Evolutionary conservation across 2,888 invertebrate species (phyloP), one percentile per base, ranked within the genome.

Genomic region (Eupeodes luniger): DNA sequence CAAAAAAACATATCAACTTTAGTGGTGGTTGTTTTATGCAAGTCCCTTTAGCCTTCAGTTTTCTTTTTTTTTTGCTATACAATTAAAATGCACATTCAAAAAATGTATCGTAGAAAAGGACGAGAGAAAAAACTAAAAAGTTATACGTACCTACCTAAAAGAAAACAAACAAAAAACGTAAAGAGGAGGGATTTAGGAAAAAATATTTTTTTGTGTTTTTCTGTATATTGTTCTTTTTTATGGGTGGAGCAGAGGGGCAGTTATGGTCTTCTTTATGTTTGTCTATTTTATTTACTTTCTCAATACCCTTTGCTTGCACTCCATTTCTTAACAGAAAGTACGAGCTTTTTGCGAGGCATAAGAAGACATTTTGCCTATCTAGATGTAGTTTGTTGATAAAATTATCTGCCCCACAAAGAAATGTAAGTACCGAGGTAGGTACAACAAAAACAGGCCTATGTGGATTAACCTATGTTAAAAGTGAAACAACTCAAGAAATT

Each of bases 121-220:
- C 34, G 55, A n/a, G 69, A 12, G 16, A 53, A 36, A 64, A 36
- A 67, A 66, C 2, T 0, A 3, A 12, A 62, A 40, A 62, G 40
- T 66, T 66, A 66, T 66, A 34, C 12, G 14, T 14, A 66, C 14
- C 47, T 14, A 59, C 59, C 6, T 61, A 67, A 61, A 44, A 40
- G 27, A 59, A 67, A 16, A 76, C 67, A 61, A 79, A 53, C 55
- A 47, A 69, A 55, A 53, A 14, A 53, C 49, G 67, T 40, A 76
- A 83, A 72, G 72, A 78, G 87, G 84, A 87, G 87, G 87, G 87
- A 84, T 84, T 81, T 72, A 72, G 70, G 61, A 80, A 81, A 81
- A 87, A 86, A 16, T 62, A 69, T 81, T 53, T 69, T 47, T 67
- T 55, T 57, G 19, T 51, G 14, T 64, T 70, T 34, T 64, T 36